A percentile compares a stretch with the other conserved stretches of the same genome.
phyloP scores from a whole-genome alignment of 2,113 vertebrate species.

The Caracal caracal region DNA sequence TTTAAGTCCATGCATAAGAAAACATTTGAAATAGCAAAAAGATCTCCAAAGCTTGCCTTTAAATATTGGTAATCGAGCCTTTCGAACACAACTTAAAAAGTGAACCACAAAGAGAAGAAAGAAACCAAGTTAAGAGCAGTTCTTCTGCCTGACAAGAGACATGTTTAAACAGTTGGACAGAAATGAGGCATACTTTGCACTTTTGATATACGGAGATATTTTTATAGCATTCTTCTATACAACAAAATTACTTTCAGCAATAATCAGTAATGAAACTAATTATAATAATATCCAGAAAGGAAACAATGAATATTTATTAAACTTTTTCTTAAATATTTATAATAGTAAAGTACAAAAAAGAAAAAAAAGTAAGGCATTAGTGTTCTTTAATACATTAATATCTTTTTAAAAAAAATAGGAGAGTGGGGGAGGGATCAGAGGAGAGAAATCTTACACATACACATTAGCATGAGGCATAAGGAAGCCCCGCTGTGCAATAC shows the following conservation, averaged over 20 bases:
- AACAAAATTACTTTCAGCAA: not conserved
- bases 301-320: not conserved
- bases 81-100: not conserved
- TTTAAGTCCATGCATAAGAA: not conserved
- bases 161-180: not conserved
- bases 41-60: not conserved
- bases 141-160: not conserved
- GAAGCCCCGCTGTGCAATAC: not conserved
- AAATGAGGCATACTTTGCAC: not conserved
- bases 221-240: not conserved
- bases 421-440: no score
- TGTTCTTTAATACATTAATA: not conserved
- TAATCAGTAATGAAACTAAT: not conserved
- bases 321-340: no score
- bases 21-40: not conserved
- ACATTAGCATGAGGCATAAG: not conserved
- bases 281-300: not conserved
- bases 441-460: not conserved
- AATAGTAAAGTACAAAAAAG: not conserved
- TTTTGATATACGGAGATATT: not conserved
- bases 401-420: not conserved
- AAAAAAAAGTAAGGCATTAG: not conserved
- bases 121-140: not conserved
- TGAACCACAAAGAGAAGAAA: not conserved
- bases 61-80: not conserved